These are phyloP conservation scores for Psilanteris sp. DNA, from an alignment of 1,140 invertebrate genomes.

Conservation along the genomic window DNA sequence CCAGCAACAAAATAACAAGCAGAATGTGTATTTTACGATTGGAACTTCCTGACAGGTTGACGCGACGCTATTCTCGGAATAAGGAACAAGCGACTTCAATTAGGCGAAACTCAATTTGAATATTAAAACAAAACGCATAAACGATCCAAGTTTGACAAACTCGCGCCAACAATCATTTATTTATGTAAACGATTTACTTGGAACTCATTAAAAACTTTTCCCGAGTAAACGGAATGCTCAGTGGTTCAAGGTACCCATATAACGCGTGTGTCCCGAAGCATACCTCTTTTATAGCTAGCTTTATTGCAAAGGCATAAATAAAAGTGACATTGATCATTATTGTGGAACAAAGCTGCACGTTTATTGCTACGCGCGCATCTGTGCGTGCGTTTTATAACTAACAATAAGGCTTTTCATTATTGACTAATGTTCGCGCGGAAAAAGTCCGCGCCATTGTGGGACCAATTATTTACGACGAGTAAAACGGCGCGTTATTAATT, in stretches of 20 bases:
- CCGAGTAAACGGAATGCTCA: not conserved
- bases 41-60: too few relatives aligned
- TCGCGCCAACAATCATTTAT: not conserved
- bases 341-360: slow-evolving; percentile 32
- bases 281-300: slow-evolving; percentile 33
- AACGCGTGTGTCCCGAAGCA: slow-evolving; percentile 6
- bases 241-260: slow-evolving; percentile 14
- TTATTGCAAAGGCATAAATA: slow-evolving; percentile 40
- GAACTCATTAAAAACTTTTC: slow-evolving; percentile 15
- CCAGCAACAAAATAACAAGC: too few relatives aligned
- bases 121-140: too few relatives aligned
- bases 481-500: slow-evolving; percentile 23
- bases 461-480: slow-evolving; percentile 14
- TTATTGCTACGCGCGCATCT: slow-evolving; percentile 5
- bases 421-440: not conserved
- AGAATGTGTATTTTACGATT: too few relatives aligned
- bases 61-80: too few relatives aligned
- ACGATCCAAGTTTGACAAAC: not conserved
- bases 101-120: too few relatives aligned
- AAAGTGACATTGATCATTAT: slow-evolving; percentile 43
- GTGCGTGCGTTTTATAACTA: slow-evolving; percentile 15
- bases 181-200: slow-evolving; percentile 1
- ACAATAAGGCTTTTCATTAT: slow-evolving; percentile 31
- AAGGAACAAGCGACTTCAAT: too few relatives aligned
- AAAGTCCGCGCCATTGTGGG: not conserved